These are phyloP conservation scores for Probaryconus sp. DNA, from an alignment of 1,140 invertebrate species.

Conservation along the genomic window DNA sequence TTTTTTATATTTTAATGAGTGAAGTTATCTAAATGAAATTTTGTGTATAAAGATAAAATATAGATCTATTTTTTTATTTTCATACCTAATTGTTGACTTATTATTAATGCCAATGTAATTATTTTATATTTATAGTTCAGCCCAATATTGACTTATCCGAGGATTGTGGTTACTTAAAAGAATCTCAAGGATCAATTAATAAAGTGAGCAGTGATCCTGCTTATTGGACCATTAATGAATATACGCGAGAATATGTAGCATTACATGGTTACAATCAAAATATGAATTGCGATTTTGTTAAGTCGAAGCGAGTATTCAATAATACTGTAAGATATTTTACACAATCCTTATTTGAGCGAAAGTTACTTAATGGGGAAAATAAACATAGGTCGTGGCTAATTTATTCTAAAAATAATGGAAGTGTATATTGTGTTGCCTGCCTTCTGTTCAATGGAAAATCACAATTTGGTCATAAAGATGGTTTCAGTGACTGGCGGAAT, in stretches of 20 bases:
- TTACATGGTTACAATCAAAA: constrained; percentile 50
- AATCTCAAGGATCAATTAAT: background rate
- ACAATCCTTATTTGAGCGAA: constrained; percentile 45
- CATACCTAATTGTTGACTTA: too few species aligned
- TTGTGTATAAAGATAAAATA: too few species aligned
- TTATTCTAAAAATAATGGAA: constrained; percentile 60
- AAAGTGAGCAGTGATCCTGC: constrained; percentile 49
- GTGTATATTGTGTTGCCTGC: constrained; percentile 62
- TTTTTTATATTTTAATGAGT: too few species aligned
- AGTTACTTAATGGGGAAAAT: constrained; percentile 61
- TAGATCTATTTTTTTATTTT: too few species aligned
- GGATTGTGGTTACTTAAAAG: constrained; percentile 1
- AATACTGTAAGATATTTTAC: constrained; percentile 46
- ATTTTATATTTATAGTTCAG: too few species aligned
- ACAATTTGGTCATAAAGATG: constrained; percentile 43
- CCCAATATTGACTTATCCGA: too few species aligned
- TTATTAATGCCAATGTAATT: too few species aligned
- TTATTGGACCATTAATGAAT: constrained; percentile 35
- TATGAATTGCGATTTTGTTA: constrained; percentile 44
- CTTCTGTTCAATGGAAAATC: constrained; percentile 52
- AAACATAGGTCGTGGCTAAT: constrained; percentile 49
- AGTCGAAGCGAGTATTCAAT: constrained; percentile 35
- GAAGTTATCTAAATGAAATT: too few species aligned
- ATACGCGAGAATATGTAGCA: constrained; percentile 41
- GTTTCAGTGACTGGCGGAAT: constrained; percentile 65